These are phyloP conservation scores for Gobiocypris rarus DNA, from an alignment of 2,113 vertebrate genomes.

Conservation along the genomic window DNA sequence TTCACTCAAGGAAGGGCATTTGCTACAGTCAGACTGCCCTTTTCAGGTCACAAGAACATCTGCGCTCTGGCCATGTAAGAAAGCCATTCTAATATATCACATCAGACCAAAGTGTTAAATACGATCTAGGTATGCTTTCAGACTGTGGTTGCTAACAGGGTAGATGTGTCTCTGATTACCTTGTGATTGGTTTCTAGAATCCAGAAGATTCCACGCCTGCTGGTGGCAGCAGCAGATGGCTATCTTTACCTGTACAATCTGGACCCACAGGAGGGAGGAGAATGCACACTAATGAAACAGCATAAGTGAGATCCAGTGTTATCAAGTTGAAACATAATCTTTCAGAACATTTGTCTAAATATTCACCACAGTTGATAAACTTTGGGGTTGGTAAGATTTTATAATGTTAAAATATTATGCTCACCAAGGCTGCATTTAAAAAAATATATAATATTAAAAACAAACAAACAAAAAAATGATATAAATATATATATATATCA, in stretches of 20 bases:
- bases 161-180: background rate
- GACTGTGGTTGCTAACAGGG: background rate
- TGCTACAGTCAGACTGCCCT: slow-evolving; percentile 94
- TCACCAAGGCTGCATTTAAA: background rate
- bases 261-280: slow-evolving; percentile 96
- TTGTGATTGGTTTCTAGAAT: slow-evolving; percentile 76
- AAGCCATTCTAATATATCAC: background rate
- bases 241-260: slow-evolving; percentile 98
- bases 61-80: slow-evolving; percentile 93
- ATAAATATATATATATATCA: no score
- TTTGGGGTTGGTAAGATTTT: background rate
- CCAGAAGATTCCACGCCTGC: slow-evolving; percentile 94
- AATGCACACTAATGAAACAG: slow-evolving; percentile 97
- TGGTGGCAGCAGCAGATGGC: slow-evolving; percentile 94
- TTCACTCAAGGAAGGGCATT: slow-evolving; percentile 98
- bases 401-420: background rate
- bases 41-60: slow-evolving; percentile 98
- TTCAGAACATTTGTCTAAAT: background rate
- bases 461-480: no score
- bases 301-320: slow-evolving; percentile 62
- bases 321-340: background rate
- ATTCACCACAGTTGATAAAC: background rate
- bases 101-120: background rate
- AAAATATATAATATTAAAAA: no score
- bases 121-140: background rate